phyloP scores from a whole-genome alignment of 2,797 vertebrate genomes.

The Acanthurus tractus region DNA sequence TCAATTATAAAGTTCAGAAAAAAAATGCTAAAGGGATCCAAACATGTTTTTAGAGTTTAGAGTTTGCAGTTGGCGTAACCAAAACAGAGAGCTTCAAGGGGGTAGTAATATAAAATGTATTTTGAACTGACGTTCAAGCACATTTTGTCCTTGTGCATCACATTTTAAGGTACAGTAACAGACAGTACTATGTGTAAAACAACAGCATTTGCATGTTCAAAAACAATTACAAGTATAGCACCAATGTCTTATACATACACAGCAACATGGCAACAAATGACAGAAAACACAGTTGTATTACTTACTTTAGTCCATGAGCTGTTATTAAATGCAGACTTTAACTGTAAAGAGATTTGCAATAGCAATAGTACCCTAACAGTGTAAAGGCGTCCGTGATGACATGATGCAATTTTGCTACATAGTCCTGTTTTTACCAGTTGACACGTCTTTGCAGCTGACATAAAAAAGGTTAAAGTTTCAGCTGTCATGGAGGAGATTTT shows the following conservation, averaged over 20 bases:
- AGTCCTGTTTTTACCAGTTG: neutral
- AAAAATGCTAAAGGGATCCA: too few species aligned
- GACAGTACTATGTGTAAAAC: neutral
- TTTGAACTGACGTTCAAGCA: too few species aligned
- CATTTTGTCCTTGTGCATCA: neutral
- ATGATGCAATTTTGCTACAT: neutral
- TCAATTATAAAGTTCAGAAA: too few species aligned
- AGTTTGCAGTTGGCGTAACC: too few species aligned
- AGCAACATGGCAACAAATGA: neutral
- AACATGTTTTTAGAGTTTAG: too few species aligned
- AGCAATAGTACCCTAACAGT: neutral
- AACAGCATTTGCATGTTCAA: neutral
- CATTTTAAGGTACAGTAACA: too few species aligned
- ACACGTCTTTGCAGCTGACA: neutral
- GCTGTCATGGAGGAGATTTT: neutral
- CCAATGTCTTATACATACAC: neutral
- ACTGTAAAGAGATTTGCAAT: neutral
- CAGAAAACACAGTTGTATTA: neutral
- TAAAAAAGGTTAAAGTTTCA: neutral
- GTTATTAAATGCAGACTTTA: neutral
- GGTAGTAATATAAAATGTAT: too few species aligned
- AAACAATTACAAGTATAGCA: neutral
- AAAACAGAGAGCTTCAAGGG: too few species aligned
- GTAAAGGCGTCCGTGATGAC: neutral
- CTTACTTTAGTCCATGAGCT: neutral